Evolutionary conservation across 2,797 vertebrate genomes (phyloP).

Genomic region (Bufotes viridis): DNA sequence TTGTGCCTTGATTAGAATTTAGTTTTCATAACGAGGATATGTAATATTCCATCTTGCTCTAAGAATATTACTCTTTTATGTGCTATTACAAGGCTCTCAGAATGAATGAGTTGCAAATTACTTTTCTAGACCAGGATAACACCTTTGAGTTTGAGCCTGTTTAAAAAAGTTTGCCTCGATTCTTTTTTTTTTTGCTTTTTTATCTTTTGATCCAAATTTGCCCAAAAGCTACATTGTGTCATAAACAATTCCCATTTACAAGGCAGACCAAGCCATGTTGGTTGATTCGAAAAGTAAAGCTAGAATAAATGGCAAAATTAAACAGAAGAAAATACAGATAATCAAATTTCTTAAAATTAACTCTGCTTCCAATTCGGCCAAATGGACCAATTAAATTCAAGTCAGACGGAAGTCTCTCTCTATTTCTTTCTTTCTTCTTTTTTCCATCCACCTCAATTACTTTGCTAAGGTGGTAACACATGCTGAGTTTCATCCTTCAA

Average conservation of each 20-base stretch:
- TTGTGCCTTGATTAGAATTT: slow-evolving; percentile 10
- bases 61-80: slow-evolving; percentile 4
- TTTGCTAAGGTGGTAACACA: no score
- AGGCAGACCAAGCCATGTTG: not conserved
- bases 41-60: not conserved
- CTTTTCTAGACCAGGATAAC: not conserved
- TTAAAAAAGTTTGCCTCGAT: not conserved
- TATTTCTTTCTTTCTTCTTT: no score
- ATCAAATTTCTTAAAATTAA: no score
- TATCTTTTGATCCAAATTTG: not conserved
- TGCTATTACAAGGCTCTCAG: not conserved
- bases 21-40: slow-evolving; percentile 14
- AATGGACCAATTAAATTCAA: no score
- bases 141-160: not conserved
- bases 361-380: no score
- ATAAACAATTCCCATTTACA: not conserved
- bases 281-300: not conserved
- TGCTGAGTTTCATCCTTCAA: no score
- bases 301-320: no score
- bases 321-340: no score
- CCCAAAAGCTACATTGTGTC: not conserved
- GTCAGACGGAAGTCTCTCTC: no score
- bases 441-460: no score
- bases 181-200: not conserved
- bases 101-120: not conserved